These are phyloP conservation scores for Chironomus tepperi DNA, from an alignment of 1,140 invertebrate genomes.

Conservation along the genomic window DNA sequence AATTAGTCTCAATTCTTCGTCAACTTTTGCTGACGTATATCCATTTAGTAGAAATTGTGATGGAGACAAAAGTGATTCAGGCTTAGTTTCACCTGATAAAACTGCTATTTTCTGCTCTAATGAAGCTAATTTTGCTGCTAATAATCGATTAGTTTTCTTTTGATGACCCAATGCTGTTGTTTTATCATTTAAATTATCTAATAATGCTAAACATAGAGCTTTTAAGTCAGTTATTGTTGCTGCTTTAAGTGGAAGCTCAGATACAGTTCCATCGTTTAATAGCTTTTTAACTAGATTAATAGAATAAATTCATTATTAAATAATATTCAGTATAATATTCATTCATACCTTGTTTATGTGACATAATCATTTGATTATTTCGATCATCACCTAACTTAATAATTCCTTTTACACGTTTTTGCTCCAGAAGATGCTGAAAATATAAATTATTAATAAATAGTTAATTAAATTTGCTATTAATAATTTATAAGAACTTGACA, in stretches of 20 bases:
- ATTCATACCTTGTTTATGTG: conserved; percentile 49
- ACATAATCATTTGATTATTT: conserved; percentile 47
- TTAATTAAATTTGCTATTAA: not conserved
- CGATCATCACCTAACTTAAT: conserved; percentile 48
- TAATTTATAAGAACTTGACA: too few relatives aligned
- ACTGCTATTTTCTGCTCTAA: conserved; percentile 44
- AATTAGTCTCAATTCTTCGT: conserved; percentile 29
- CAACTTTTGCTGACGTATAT: conserved; percentile 44
- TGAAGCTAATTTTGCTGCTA: conserved; percentile 48
- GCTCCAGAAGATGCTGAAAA: conserved; percentile 49
- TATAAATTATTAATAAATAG: conserved; percentile 23
- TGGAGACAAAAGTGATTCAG: conserved; percentile 41
- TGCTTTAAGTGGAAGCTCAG: conserved; percentile 56
- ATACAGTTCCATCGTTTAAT: conserved; percentile 50
- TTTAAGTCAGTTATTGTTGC: conserved; percentile 64
- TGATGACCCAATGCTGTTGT: conserved; percentile 71
- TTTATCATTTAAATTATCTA: conserved; percentile 79
- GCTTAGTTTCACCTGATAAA: conserved; percentile 31
- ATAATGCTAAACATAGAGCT: conserved; percentile 60
- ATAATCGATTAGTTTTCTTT: conserved; percentile 67
- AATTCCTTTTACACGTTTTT: conserved; percentile 49
- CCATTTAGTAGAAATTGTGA: conserved; percentile 47
- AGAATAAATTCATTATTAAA: conserved; percentile 29
- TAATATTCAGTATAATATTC: conserved; percentile 34
- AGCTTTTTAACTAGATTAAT: conserved; percentile 53